These are phyloP conservation scores for Picathartes gymnocephalus DNA, from an alignment of 2,113 vertebrate species.

Conservation along the genomic window DNA sequence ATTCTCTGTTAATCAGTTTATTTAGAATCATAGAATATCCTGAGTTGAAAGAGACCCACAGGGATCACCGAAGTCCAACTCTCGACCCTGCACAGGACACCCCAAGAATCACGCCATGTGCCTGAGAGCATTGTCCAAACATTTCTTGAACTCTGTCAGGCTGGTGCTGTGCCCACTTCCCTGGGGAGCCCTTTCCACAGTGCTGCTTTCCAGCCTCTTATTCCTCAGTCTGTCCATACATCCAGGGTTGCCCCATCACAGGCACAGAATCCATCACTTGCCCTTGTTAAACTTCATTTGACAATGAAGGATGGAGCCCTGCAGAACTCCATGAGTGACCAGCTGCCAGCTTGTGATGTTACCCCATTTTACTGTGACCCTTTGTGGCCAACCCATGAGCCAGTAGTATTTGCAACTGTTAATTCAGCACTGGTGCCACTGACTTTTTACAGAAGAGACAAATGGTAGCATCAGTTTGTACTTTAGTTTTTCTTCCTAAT, in stretches of 20 bases:
- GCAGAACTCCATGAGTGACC: neutral
- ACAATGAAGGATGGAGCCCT: neutral
- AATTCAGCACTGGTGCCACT: neutral
- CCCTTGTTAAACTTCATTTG: neutral
- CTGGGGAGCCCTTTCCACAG: neutral
- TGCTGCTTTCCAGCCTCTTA: too few relatives aligned
- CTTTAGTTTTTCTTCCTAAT: neutral
- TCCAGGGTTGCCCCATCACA: neutral
- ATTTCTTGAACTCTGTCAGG: neutral
- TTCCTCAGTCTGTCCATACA: neutral
- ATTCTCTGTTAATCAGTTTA: neutral
- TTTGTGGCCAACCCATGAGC: neutral
- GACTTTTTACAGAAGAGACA: neutral
- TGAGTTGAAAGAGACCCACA: neutral
- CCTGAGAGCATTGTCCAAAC: neutral
- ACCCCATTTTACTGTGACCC: neutral
- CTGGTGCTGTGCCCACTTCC: neutral
- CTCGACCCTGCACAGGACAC: neutral
- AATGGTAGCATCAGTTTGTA: neutral
- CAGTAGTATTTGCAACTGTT: neutral
- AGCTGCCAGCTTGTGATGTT: neutral
- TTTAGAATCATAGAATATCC: neutral
- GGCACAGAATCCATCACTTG: neutral
- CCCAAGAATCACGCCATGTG: neutral
- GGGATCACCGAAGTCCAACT: neutral